These are phyloP conservation scores for Macropis europaea DNA, from an alignment of 2,888 invertebrate species.

Conservation along the genomic window DNA sequence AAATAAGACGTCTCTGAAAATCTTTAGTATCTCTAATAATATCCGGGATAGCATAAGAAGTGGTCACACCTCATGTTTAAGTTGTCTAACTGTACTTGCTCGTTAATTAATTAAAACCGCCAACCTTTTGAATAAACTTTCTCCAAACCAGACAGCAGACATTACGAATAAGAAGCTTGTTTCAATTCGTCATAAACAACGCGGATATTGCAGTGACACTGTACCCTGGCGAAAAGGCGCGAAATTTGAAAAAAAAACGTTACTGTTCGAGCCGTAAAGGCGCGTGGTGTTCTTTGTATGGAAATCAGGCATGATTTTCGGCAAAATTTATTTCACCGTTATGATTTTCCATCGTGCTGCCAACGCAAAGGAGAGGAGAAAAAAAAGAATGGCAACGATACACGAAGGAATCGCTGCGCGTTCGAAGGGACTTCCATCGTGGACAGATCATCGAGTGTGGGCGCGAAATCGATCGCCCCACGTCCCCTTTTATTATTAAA, in stretches of 20 bases:
- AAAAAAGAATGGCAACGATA: constrained; percentile 5
- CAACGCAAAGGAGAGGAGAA: not conserved
- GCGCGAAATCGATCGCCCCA: constrained; percentile 56
- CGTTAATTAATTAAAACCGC: too few species aligned
- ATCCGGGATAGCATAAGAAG: too few species aligned
- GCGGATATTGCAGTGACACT: not conserved
- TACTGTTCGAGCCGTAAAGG: not conserved
- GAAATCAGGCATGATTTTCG: constrained; percentile 36
- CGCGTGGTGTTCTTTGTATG: constrained; percentile 27
- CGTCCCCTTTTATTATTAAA: constrained; percentile 52
- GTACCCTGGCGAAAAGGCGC: not conserved
- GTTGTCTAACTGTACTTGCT: too few species aligned
- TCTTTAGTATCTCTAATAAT: too few species aligned
- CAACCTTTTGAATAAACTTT: too few species aligned
- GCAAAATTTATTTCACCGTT: constrained; percentile 26
- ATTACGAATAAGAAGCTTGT: too few species aligned
- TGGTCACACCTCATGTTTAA: too few species aligned
- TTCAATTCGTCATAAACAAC: too few species aligned
- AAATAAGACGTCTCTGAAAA: too few species aligned
- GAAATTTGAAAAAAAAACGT: not conserved
- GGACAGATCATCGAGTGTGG: constrained; percentile 50
- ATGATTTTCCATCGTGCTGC: constrained; percentile 19
- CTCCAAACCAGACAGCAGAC: too few species aligned
- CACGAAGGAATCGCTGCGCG: constrained; percentile 5
- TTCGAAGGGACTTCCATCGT: constrained; percentile 11